Evolutionary conservation across 2,888 invertebrate genomes (phyloP).

Genomic region (Sipha maydis): DNA sequence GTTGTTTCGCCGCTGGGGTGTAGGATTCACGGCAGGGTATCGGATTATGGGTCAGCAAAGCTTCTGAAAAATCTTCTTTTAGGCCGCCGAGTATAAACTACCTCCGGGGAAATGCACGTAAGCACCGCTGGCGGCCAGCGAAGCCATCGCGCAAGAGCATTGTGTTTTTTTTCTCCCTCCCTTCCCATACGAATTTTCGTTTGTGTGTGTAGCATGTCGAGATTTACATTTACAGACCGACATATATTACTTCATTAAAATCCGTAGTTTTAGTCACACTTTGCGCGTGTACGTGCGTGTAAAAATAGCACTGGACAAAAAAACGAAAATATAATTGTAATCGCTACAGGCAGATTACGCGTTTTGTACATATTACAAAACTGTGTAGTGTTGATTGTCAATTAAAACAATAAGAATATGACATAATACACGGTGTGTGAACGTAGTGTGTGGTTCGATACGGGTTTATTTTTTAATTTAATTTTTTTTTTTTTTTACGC

Average conservation of each 20-base stretch:
- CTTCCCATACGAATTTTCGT: neutral
- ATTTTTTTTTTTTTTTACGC: neutral
- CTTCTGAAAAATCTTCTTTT: slow-evolving; percentile 28
- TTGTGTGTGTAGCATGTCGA: neutral
- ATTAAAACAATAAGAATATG: slow-evolving; percentile 40
- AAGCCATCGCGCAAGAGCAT: slow-evolving; percentile 4
- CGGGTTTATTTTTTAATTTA: neutral
- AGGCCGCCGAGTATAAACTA: neutral
- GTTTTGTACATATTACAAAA: slow-evolving; percentile 13
- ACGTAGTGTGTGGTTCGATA: slow-evolving; percentile 17
- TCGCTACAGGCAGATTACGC: neutral
- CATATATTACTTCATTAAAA: neutral
- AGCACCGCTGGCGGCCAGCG: neutral
- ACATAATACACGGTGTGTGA: slow-evolving; percentile 2
- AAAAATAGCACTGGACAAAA: neutral
- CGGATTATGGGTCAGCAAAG: neutral
- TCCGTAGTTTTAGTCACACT: slow-evolving; percentile 30
- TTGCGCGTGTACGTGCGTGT: neutral
- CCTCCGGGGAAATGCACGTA: neutral
- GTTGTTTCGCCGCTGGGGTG: neutral
- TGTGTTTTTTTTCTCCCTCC: neutral
- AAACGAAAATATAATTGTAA: slow-evolving; percentile 12
- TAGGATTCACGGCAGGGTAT: neutral
- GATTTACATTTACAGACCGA: neutral
- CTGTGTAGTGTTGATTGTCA: slow-evolving; percentile 31